Evolutionary conservation across 1,140 invertebrate genomes (phyloP).

Genomic region (Drosophila bocki): DNA sequence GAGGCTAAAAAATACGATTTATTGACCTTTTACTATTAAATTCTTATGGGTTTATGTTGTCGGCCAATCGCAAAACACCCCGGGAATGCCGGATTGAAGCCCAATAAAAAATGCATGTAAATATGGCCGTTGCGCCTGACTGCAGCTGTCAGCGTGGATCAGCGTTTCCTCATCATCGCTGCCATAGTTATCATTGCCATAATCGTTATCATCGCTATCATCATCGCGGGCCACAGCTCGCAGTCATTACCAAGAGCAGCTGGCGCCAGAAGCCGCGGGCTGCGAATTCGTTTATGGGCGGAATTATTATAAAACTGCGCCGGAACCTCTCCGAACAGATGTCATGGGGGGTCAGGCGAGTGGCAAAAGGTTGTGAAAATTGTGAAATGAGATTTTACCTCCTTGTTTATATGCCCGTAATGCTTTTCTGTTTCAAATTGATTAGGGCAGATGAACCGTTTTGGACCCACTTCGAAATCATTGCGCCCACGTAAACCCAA

Average conservation of each 20-base stretch:
- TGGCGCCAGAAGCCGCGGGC: slow-evolving; percentile 43
- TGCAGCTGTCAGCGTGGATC: slow-evolving; percentile 6
- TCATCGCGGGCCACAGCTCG: slow-evolving; percentile 36
- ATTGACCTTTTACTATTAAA: slow-evolving; percentile 4
- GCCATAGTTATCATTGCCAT: slow-evolving; percentile 11
- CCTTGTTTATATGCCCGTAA: background rate
- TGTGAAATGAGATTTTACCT: background rate
- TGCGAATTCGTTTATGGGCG: slow-evolving; percentile 59
- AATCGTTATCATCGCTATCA: slow-evolving; percentile 28
- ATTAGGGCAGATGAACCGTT: slow-evolving; percentile 7
- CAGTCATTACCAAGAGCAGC: slow-evolving; percentile 45
- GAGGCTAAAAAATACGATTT: slow-evolving; percentile 5
- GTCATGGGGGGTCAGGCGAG: background rate
- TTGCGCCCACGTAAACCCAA: slow-evolving; percentile 32
- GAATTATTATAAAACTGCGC: slow-evolving; percentile 43
- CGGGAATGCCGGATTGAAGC: slow-evolving; percentile 7
- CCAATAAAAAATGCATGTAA: slow-evolving; percentile 20
- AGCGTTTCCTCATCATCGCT: slow-evolving; percentile 17
- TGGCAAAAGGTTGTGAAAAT: background rate
- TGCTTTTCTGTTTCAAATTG: background rate
- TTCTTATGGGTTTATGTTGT: background rate
- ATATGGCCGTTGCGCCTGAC: slow-evolving; percentile 21
- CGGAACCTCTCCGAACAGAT: slow-evolving; percentile 4
- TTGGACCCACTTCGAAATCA: slow-evolving; percentile 7
- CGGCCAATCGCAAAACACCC: background rate